Evolutionary conservation across 2,797 vertebrate genomes (phyloP), one percentile per base, ranked within the genome.

Genomic region (Gila robusta): DNA sequence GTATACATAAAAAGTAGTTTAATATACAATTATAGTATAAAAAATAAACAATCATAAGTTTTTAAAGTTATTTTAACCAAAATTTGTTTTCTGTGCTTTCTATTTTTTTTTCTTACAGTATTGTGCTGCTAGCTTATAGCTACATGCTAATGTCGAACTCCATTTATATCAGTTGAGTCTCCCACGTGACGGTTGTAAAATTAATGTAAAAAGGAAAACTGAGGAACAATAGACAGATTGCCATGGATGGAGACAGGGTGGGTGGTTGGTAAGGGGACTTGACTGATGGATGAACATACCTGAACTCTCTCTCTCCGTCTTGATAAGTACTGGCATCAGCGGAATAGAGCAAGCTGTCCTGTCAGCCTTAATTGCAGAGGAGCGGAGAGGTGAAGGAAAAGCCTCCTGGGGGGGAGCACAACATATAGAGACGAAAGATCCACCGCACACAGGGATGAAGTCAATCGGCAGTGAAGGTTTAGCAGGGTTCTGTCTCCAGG

Each of bases 261-360:
- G 69, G 76, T 19, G 81, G n/a, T n/a, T 66, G 71, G 44, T 41
- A 81, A 73, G 70, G 26, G 56, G 5, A 52, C 32, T 37, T 87
- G 81, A 87, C 67, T 87, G 86, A 73, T 71, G 23, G 81, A 19
- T 54, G 66, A 87, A 77, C 59, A 47, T 56, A 59, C 52, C 35
- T 69, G n/a, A 84, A 84, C 83, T 79, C 64, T 83, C 66, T 77
- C 66, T 73, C 39, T 83, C 73, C 2, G 0, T 62, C 64, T 83
- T 66, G 70, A 87, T 87, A 87, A 79, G 81, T 79, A 72, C 74
- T 83, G 81, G 81, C 86, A 87, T 83, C 81, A 79, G 81, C 35
- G n/a, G 56, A 72, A 73, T 52, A 47, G 76, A 32, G 70, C 47
- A 64, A 69, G 59, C 70, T 64, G 69, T 74, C 70, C 86, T 84